A percentile compares a stretch with the other conserved stretches of the same genome.
Conservation (phyloP, 2,797 vertebrate species). For the Phoeniculus purpureus region DNA sequence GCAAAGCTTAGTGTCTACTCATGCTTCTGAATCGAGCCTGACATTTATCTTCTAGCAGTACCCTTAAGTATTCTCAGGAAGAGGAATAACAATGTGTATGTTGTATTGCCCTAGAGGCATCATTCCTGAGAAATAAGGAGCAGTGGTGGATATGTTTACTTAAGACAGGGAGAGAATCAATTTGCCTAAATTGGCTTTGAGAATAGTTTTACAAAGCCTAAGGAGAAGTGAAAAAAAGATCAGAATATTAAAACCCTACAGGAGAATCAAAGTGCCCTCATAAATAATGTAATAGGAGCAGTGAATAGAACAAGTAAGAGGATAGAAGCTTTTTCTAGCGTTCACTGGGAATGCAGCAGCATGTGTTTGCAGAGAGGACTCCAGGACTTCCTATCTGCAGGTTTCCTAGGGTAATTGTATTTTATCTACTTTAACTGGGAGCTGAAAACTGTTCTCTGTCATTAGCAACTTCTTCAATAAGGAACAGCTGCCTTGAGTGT, state of each 20-base stretch:
- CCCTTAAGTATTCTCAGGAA: neutral
- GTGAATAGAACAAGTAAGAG: neutral
- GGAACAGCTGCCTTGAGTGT: conserved; percentile 72
- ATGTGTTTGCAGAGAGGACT: neutral
- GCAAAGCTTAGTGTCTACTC: neutral
- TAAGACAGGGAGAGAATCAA: neutral
- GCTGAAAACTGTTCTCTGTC: conserved; percentile 64
- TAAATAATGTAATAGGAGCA: conserved; percentile 27
- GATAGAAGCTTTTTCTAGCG: neutral
- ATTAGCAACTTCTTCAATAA: conserved; percentile 71
- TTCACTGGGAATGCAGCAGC: neutral
- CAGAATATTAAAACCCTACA: conserved; percentile 37
- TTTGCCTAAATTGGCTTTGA: conserved; percentile 12
- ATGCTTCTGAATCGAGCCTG: neutral
- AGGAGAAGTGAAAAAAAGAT: conserved; percentile 23
- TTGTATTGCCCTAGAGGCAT: neutral
- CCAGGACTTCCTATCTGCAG: neutral
- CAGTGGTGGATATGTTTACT: neutral
- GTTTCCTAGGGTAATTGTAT: conserved; percentile 10
- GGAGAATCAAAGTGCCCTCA: neutral
- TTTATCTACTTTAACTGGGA: conserved; percentile 33
- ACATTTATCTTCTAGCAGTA: neutral
- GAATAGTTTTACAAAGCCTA: conserved; percentile 18
- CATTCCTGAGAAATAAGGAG: neutral
- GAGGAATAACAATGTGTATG: neutral